Conservation (phyloP, 2,888 invertebrate species). For the Caenorhabditis sp. region DNA sequence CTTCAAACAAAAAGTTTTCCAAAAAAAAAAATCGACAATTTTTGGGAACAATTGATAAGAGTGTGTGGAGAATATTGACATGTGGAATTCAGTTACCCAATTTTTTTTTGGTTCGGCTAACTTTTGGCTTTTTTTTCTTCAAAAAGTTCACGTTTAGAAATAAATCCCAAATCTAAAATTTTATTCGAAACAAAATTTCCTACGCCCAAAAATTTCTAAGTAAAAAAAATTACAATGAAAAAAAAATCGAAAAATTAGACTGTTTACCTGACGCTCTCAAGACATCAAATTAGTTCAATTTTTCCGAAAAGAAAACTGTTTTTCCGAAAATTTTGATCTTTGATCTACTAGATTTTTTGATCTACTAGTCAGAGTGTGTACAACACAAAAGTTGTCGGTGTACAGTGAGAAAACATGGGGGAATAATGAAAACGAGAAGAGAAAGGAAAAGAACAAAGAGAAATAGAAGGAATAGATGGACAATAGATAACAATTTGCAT, state of each 20-base stretch:
- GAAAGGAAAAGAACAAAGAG: neutral
- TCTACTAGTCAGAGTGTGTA: neutral
- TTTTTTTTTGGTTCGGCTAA: neutral
- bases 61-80: neutral
- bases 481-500: conserved; percentile 35
- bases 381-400: neutral
- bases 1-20: neutral
- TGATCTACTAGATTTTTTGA: neutral
- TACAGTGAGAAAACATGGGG: conserved; percentile 3
- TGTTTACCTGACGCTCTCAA: neutral
- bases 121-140: too few species aligned
- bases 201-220: conserved; percentile 1
- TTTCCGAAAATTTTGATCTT: too few species aligned
- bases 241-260: neutral
- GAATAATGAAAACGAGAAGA: conserved; percentile 10
- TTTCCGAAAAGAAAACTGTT: neutral
- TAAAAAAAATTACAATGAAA: neutral
- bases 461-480: conserved; percentile 24
- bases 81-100: neutral
- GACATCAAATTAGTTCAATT: neutral
- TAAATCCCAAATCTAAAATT: neutral
- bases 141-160: neutral
- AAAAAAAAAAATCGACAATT: conserved; percentile 3
- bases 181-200: conserved; percentile 9
- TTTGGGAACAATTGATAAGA: neutral